Base-by-base conservation (phyloP, 2,797 vertebrate genomes). In the Hemibagrus guttatus region DNA sequence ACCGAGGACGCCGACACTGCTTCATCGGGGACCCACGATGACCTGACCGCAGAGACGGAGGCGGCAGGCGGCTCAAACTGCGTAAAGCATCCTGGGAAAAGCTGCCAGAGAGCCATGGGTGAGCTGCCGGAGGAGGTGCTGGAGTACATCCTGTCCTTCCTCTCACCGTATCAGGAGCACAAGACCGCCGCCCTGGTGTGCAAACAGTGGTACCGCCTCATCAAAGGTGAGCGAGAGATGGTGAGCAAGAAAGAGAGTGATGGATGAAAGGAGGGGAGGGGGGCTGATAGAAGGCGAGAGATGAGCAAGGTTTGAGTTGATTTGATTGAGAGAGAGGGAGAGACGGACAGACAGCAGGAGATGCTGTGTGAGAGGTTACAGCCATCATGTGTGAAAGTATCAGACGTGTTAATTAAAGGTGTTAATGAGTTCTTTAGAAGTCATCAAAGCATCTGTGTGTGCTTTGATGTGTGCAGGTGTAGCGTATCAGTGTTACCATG, bases 151-250 rank as follows among this genome's bases (percentile, higher is more conserved):
- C 93, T 99, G 88, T 99, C 98, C 85, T 99, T 99, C 92, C 97
- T 99, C 1, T 99, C 98, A 0, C 98, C 98, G 0, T 99, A 99
- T 87, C 98, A 99, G 94, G 98, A 99, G 92, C 98, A 99, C 94
- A 99, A 99, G 93, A 99, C 96, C 0, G 98, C 98, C 1, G 98
- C 98, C 13, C 96, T 99, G 4, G 98, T 99, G 84, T 99, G 98
- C 92, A 99, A 98, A 90, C 98, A 98, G 94, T 99, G 98, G 98
- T 98, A 99, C 90, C 97, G 98, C 81, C 98, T 99, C 61, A 99
- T 99, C 93, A 99, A 99, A 98, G 98, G 98, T 99, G 93, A 85
- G 81, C 4, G 75, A 11, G 28, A 23, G 9, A 14, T 4, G 11
- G 5, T 49, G 23, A 72, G 39, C 1, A 23, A 42, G 19, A 71